phyloP scores from a whole-genome alignment of 2,113 vertebrate species.

The Jacana jacana region DNA sequence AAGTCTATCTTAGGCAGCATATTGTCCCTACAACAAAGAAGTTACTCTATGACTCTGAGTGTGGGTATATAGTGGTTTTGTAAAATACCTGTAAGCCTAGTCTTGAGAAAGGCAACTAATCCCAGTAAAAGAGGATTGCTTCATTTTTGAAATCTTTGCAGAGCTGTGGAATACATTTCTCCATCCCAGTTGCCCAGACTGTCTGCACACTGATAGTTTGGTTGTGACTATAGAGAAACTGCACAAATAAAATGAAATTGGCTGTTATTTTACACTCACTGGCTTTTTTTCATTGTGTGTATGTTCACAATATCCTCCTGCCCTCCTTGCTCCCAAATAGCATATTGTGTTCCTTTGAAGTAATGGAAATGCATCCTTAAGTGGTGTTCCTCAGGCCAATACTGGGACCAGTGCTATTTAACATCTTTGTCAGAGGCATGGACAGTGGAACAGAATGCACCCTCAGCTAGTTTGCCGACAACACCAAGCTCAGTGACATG shows the following conservation, averaged over 20 bases:
- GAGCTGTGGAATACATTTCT: not conserved
- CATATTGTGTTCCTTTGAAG: not conserved
- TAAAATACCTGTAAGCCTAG: not conserved
- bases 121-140: not conserved
- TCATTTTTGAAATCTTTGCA: not conserved
- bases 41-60: not conserved
- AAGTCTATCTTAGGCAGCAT: not conserved
- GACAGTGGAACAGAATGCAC: no score
- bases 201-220: not conserved
- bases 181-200: not conserved
- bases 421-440: no score
- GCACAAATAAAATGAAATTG: not conserved
- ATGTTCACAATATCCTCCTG: not conserved
- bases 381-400: no score
- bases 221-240: not conserved
- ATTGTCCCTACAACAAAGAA: not conserved
- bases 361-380: not conserved
- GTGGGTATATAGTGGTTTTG: not conserved
- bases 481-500: no score
- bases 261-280: not conserved
- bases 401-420: no score
- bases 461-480: no score
- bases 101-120: not conserved
- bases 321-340: accelerated
- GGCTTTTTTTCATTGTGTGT: not conserved